Evolutionary conservation across 2,888 invertebrate species (phyloP).

Genomic region (Ommatoiulus sabulosus): DNA sequence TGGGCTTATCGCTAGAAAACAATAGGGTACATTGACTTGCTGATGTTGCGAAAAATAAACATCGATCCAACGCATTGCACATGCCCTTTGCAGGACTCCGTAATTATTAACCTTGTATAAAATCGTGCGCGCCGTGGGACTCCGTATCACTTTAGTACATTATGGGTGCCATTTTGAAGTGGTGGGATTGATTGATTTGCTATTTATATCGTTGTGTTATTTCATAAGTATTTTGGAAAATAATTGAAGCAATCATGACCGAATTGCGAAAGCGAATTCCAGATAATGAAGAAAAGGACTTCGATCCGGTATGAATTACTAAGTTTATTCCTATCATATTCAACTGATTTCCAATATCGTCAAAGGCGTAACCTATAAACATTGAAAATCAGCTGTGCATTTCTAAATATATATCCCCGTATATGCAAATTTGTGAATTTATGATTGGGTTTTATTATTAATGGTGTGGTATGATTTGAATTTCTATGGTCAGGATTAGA

Average conservation of each 20-base stretch:
- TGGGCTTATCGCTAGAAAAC: too few relatives aligned
- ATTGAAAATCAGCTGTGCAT: background rate
- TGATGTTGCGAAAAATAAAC: too few relatives aligned
- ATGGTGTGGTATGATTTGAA: background rate
- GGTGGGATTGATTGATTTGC: background rate
- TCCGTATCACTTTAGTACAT: background rate
- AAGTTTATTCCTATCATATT: background rate
- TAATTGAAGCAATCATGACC: background rate
- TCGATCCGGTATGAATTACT: conserved; percentile 46
- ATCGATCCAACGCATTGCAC: too few relatives aligned
- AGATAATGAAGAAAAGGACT: conserved; percentile 50
- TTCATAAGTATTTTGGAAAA: background rate
- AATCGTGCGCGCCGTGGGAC: background rate
- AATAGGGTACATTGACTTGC: too few relatives aligned
- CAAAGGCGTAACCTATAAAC: conserved; percentile 16
- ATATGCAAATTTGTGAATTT: background rate
- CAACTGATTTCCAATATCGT: background rate
- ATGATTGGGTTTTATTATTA: too few relatives aligned
- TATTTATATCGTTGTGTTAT: background rate
- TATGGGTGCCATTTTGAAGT: conserved; percentile 28
- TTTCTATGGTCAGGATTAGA: background rate
- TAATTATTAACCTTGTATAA: background rate
- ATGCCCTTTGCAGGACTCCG: background rate
- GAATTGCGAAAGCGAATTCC: conserved; percentile 38
- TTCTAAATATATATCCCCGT: background rate